Base-by-base conservation (phyloP, 2,797 vertebrate genomes). In the Amazonetta brasiliensis region DNA sequence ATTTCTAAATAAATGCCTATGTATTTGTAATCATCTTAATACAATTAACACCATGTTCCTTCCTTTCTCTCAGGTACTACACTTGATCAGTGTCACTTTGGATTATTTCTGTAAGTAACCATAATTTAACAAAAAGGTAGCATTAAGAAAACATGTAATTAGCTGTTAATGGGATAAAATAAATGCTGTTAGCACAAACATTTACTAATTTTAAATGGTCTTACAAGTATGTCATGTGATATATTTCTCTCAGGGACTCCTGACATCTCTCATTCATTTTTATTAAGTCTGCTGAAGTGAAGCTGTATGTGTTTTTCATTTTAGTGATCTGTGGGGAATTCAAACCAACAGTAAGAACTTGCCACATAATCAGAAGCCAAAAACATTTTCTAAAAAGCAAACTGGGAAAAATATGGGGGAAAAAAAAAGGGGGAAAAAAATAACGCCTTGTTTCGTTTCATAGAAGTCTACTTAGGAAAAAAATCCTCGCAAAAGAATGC, bases 181-280 rank as follows among this genome's bases (percentile, higher is more conserved):
- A 95, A 95, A 84, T 1, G 9, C 69, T 90, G 41, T 90, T 90
- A 96, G 58, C 41, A 68, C 79, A 89, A 96, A 64, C 68, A 96
- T 48, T 60, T 71, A 94, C 94, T 74, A 69, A 50, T 64, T 96
- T 95, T 55, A 96, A 94, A 84, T 69, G 74, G 64, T 92, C 99
- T 99, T 98, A 99, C 99, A 99, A 97, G 68, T 99, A 99, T 83
- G 99, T 99, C 98, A 99, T 99, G 94, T 99, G 99, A 97, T 99
- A 99, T 95, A 99, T 99, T 98, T 99, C 99, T 98, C 98, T 98
- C 94, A 99, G 97, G 88, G 99, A 99, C 92, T 99, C 99, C 48
- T 99, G 98, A 93, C 99, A 99, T 97, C 99, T 99, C 97, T 99
- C 99, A 94, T 99, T 99, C 99, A 99, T 99, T 98, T 99, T 99